These are phyloP conservation scores for Tokudaia muenninki DNA, from an alignment of 2,797 vertebrate genomes.

Conservation along the genomic window DNA sequence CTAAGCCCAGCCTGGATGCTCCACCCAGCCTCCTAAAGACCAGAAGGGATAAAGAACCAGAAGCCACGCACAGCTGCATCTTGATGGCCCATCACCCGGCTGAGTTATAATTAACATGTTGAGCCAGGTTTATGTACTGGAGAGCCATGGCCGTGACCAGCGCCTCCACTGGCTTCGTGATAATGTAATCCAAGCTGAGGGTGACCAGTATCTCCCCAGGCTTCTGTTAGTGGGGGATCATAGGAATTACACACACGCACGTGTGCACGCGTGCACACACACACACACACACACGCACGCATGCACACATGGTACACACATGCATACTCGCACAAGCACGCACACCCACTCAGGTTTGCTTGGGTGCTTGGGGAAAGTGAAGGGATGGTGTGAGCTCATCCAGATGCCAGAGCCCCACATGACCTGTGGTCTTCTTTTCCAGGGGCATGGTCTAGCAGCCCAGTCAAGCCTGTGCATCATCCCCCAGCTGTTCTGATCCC, in stretches of 20 bases:
- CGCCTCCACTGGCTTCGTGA: not conserved
- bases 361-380: not conserved
- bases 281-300: no score
- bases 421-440: constrained; percentile 57
- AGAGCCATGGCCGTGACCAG: not conserved
- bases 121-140: no score
- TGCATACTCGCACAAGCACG: no score
- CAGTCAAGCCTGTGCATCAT: not conserved
- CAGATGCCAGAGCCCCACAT: rapidly evolving
- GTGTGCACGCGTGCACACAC: no score
- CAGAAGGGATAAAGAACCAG: rapidly evolving
- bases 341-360: not conserved
- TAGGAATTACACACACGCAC: not conserved
- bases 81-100: not conserved
- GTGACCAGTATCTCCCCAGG: not conserved
- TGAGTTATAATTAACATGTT: not conserved
- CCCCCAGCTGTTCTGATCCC: not conserved
- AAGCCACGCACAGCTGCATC: rapidly evolving
- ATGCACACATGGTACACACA: no score
- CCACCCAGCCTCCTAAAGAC: not conserved
- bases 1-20: no score
- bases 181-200: not conserved
- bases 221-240: not conserved
- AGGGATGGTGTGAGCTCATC: not conserved
- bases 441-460: constrained; percentile 76